Percentiles rank a stretch among this genome's conserved stretches.
These are phyloP conservation scores for Crenuchus spilurus DNA, from an alignment of 2,797 vertebrate species.

Conservation along the genomic window DNA sequence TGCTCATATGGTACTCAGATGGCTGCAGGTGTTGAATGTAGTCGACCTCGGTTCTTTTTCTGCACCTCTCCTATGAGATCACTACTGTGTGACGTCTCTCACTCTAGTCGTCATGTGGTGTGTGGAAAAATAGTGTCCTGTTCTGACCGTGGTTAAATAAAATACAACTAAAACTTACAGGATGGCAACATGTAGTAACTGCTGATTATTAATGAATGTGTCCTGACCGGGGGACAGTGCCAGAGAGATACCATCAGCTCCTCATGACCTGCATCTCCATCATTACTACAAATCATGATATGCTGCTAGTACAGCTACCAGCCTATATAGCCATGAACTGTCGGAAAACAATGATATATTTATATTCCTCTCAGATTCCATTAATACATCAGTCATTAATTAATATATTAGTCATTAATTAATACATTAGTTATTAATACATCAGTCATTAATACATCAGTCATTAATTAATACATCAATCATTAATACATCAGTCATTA, in stretches of 20 bases:
- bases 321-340: background rate
- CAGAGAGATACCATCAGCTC: slow-evolving; percentile 68
- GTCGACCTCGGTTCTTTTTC: background rate
- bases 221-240: slow-evolving; percentile 31
- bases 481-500: too few species aligned
- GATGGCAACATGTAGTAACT: background rate
- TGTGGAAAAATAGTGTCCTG: background rate
- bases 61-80: background rate
- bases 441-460: too few species aligned
- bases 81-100: background rate
- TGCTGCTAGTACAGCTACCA: slow-evolving; percentile 74
- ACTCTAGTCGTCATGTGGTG: background rate
- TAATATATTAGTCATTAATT: too few species aligned
- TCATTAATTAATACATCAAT: too few species aligned
- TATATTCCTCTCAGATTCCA: too few species aligned
- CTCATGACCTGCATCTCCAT: slow-evolving; percentile 81
- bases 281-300: slow-evolving; percentile 82
- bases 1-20: slow-evolving; percentile 22
- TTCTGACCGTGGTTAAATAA: background rate
- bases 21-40: slow-evolving; percentile 18
- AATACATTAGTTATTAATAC: too few species aligned
- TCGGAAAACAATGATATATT: too few species aligned
- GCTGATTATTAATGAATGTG: background rate
- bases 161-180: background rate
- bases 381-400: too few species aligned